Conservation (phyloP, 1,140 invertebrate species). For the Drosophila trapezifrons region DNA sequence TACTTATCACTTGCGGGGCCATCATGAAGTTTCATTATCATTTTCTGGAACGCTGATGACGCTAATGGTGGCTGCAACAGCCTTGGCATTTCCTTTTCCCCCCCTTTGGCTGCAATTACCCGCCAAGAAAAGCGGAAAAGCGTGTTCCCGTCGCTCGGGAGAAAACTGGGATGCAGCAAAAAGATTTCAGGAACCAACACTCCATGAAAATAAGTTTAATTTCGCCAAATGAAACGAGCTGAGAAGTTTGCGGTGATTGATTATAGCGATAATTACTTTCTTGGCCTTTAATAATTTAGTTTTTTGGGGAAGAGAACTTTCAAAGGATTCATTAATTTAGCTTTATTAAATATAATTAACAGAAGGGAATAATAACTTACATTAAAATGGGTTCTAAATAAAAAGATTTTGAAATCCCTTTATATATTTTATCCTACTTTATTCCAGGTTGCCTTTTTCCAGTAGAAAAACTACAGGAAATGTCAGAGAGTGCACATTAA, state of each 20-base stretch:
- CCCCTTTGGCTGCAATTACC: slow-evolving; percentile 32
- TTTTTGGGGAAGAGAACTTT: neutral
- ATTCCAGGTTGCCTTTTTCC: neutral
- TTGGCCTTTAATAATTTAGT: slow-evolving; percentile 4
- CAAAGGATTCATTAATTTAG: slow-evolving; percentile 5
- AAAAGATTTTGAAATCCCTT: no score
- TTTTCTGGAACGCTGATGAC: slow-evolving; percentile 50
- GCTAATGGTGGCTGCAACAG: slow-evolving; percentile 66
- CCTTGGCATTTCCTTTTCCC: slow-evolving; percentile 19
- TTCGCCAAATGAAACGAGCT: slow-evolving; percentile 31
- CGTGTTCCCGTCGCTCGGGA: slow-evolving; percentile 3
- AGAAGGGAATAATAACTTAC: neutral
- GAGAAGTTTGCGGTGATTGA: slow-evolving; percentile 28
- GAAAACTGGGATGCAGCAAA: slow-evolving; percentile 13
- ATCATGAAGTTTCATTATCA: slow-evolving; percentile 66
- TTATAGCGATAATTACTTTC: slow-evolving; percentile 35
- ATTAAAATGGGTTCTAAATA: neutral
- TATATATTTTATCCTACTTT: neutral
- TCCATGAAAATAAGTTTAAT: slow-evolving; percentile 35
- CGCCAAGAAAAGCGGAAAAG: slow-evolving; percentile 36
- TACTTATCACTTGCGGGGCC: slow-evolving; percentile 46
- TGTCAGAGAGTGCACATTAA: neutral
- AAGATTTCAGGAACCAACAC: slow-evolving; percentile 32
- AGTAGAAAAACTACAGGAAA: neutral
- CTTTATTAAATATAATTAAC: neutral